Evolutionary conservation across 2,888 invertebrate genomes (phyloP).

Genomic region (Tetragonula carbonaria): DNA sequence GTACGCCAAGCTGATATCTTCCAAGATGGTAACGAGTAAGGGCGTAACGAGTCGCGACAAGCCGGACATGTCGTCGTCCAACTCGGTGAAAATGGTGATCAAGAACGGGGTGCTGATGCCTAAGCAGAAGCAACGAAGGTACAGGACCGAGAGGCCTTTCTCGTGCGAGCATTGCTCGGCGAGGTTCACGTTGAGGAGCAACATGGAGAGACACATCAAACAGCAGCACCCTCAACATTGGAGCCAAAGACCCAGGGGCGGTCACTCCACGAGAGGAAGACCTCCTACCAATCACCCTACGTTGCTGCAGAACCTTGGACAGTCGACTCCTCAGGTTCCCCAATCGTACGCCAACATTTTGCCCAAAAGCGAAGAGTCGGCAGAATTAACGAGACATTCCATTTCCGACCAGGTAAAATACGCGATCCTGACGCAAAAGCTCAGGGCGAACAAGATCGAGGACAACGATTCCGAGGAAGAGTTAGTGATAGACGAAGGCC

Average conservation of each 20-base stretch:
- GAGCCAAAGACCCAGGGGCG: slow-evolving; percentile 90
- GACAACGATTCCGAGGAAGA: slow-evolving; percentile 89
- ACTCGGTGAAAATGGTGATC: slow-evolving; percentile 94
- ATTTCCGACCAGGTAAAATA: slow-evolving; percentile 90
- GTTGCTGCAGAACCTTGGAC: slow-evolving; percentile 68
- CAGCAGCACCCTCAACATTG: slow-evolving; percentile 97
- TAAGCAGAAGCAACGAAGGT: slow-evolving; percentile 95
- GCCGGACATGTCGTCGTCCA: slow-evolving; percentile 82
- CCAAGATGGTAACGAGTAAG: slow-evolving; percentile 49
- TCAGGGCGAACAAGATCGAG: slow-evolving; percentile 86
- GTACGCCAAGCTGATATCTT: slow-evolving; percentile 68
- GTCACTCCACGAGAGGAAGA: slow-evolving; percentile 85
- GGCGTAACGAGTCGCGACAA: slow-evolving; percentile 70
- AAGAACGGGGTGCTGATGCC: slow-evolving; percentile 96
- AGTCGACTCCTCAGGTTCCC: slow-evolving; percentile 54
- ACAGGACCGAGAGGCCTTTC: slow-evolving; percentile 95
- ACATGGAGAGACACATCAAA: slow-evolving; percentile 97
- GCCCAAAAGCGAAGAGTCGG: slow-evolving; percentile 75
- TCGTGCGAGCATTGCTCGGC: slow-evolving; percentile 96
- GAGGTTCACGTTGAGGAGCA: slow-evolving; percentile 95
- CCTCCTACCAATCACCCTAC: slow-evolving; percentile 83
- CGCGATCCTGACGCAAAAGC: slow-evolving; percentile 91
- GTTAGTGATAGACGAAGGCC: slow-evolving; percentile 89
- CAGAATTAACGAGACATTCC: slow-evolving; percentile 81
- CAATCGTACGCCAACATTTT: slow-evolving; percentile 71